These are phyloP conservation scores for Sapayoa aenigma DNA, from an alignment of 2,113 vertebrate species.

Conservation along the genomic window DNA sequence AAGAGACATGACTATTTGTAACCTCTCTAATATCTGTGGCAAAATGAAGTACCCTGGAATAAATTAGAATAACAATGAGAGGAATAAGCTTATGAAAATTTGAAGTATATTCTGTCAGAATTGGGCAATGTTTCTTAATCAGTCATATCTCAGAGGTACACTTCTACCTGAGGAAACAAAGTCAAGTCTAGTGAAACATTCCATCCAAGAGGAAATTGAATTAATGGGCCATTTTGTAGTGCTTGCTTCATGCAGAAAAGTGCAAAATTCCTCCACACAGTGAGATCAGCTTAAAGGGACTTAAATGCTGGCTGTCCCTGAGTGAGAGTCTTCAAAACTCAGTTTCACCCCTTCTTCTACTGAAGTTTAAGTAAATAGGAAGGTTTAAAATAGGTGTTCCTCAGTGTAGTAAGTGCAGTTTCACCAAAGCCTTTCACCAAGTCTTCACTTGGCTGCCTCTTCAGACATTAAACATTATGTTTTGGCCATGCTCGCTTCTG, in stretches of 20 bases:
- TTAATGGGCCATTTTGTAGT: background rate
- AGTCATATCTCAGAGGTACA: rapidly evolving
- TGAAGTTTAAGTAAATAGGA: background rate
- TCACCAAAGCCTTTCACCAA: background rate
- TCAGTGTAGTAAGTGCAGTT: background rate
- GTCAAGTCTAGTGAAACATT: background rate
- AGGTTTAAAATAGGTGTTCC: background rate
- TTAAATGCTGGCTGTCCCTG: background rate
- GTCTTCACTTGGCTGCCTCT: background rate
- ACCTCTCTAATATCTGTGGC: background rate
- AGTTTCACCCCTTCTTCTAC: background rate
- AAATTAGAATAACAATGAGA: constrained; percentile 20
- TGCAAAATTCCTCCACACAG: background rate
- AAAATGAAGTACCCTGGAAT: constrained; percentile 19
- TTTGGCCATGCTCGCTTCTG: background rate
- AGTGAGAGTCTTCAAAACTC: background rate
- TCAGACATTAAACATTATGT: background rate
- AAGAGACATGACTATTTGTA: constrained; percentile 29
- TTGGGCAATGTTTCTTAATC: background rate
- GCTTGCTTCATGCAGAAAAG: background rate
- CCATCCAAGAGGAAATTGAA: background rate
- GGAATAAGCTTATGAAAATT: background rate
- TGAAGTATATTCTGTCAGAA: background rate
- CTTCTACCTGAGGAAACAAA: background rate
- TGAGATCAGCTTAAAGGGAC: background rate